These are phyloP conservation scores for Stenichneumon culpator DNA, from an alignment of 2,888 invertebrate species.

Conservation along the genomic window DNA sequence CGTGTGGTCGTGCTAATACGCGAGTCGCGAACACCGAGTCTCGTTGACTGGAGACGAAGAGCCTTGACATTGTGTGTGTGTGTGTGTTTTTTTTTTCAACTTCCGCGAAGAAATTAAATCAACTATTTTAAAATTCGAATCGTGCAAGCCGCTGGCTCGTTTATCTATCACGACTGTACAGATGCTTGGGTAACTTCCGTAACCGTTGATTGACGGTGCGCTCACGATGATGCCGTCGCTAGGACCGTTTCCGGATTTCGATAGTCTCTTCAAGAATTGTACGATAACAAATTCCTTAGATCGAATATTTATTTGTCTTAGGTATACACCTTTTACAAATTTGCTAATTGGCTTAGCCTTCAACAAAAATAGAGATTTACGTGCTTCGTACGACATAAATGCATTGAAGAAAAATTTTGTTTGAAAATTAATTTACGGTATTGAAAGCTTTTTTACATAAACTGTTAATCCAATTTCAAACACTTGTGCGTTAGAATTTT, in stretches of 20 bases:
- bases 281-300: slow-evolving; percentile 9
- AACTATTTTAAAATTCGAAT: slow-evolving; percentile 51
- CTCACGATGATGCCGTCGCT: slow-evolving; percentile 70
- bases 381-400: no score
- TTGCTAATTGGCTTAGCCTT: no score
- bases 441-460: no score
- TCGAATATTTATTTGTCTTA: no score
- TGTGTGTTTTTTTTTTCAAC: background rate
- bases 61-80: slow-evolving; percentile 55
- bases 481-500: no score
- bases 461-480: no score
- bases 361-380: no score
- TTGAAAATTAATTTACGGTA: no score
- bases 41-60: slow-evolving; percentile 29
- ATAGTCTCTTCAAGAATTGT: slow-evolving; percentile 64
- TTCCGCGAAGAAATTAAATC: slow-evolving; percentile 45
- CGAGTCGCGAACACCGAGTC: slow-evolving; percentile 14
- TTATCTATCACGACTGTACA: slow-evolving; percentile 78
- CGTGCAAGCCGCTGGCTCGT: slow-evolving; percentile 25
- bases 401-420: no score
- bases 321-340: no score
- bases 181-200: slow-evolving; percentile 61
- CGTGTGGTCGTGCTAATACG: slow-evolving; percentile 59
- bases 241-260: slow-evolving; percentile 69
- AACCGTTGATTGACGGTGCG: slow-evolving; percentile 15